phyloP scores from a whole-genome alignment of 2,113 vertebrate species.

The Limanda limanda region DNA sequence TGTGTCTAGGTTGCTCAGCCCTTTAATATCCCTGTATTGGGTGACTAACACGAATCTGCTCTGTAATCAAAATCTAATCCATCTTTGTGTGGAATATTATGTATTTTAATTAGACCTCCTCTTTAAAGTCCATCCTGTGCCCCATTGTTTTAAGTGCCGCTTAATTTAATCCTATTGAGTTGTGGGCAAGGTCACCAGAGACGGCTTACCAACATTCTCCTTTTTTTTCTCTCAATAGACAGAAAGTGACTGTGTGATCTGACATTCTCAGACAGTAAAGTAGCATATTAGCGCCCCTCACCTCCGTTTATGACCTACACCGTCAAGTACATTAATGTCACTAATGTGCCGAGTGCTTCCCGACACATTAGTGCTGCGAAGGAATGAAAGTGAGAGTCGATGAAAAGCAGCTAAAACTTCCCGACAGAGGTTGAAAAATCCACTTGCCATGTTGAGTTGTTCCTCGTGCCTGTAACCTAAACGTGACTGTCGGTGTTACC shows the following conservation, averaged over 20 bases:
- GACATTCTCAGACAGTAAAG: constrained; percentile 43
- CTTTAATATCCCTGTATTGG: background rate
- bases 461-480: constrained; percentile 50
- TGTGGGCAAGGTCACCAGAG: background rate
- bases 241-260: constrained; percentile 24
- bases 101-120: background rate
- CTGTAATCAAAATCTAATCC: background rate
- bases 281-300: constrained; percentile 26
- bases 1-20: background rate
- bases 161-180: constrained; percentile 19
- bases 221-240: constrained; percentile 14
- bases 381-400: constrained; percentile 8
- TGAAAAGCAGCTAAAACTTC: constrained; percentile 13
- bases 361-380: constrained; percentile 29
- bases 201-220: constrained; percentile 8
- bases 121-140: background rate
- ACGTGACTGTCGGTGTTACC: constrained; percentile 58
- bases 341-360: constrained; percentile 24
- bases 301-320: constrained; percentile 19
- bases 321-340: constrained; percentile 34
- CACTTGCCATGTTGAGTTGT: constrained; percentile 26
- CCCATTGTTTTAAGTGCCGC: background rate
- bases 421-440: constrained; percentile 24
- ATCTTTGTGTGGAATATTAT: constrained; percentile 5
- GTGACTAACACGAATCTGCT: background rate